Conservation (phyloP, 2,888 invertebrate genomes). For the Leptinotarsa haldemani region DNA sequence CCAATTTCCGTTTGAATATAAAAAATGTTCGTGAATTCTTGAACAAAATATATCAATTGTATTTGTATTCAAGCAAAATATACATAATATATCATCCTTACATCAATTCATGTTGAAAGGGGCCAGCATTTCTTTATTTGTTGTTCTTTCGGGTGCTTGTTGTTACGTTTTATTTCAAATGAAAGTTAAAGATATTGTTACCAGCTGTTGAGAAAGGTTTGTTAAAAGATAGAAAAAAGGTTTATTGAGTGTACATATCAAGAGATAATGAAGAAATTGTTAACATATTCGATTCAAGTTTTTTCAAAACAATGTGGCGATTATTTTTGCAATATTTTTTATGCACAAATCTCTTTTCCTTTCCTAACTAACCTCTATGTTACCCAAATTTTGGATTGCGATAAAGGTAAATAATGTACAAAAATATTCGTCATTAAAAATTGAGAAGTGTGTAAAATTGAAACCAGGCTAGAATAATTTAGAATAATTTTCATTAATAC, state of each 20-base stretch:
- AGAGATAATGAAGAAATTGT: conserved; percentile 5
- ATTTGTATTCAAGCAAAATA: background rate
- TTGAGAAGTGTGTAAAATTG: conserved; percentile 7
- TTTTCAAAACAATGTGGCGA: conserved; percentile 4
- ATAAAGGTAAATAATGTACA: conserved; percentile 35
- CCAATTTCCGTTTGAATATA: too few relatives aligned
- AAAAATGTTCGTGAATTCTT: background rate
- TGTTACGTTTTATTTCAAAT: conserved; percentile 26
- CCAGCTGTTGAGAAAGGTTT: conserved; percentile 10
- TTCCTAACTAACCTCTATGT: background rate
- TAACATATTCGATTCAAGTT: conserved; percentile 7
- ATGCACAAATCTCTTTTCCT: conserved; percentile 14
- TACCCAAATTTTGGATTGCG: conserved; percentile 22
- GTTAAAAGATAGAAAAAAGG: conserved; percentile 6
- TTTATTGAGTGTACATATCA: conserved; percentile 25
- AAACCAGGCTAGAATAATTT: conserved; percentile 11
- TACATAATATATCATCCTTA: conserved; percentile 21
- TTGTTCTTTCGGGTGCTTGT: conserved; percentile 27
- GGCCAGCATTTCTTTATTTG: conserved; percentile 37
- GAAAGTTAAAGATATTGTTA: conserved; percentile 13
- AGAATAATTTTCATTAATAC: conserved; percentile 16
- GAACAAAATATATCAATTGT: background rate
- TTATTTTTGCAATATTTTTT: conserved; percentile 10
- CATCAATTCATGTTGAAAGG: conserved; percentile 37
- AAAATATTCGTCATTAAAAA: conserved; percentile 28